Evolutionary conservation across 1,140 invertebrate genomes (phyloP).

Genomic region (Protaetia brevitarsis): DNA sequence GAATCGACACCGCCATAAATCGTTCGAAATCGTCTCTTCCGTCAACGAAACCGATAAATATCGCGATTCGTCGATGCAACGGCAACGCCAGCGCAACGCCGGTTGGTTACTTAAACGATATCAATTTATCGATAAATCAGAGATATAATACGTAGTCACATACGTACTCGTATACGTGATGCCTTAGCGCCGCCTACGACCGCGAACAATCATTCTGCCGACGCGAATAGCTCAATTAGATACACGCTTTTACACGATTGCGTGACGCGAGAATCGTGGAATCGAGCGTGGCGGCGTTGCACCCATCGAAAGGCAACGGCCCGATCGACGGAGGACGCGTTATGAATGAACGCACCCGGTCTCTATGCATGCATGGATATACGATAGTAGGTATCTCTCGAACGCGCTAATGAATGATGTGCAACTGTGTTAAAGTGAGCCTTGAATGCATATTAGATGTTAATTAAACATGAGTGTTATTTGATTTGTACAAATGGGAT

Average conservation of each 20-base stretch:
- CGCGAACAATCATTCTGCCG: slow-evolving; percentile 14
- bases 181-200: slow-evolving; percentile 1
- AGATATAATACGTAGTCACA: no score
- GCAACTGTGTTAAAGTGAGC: not conserved
- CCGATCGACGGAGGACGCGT: not conserved
- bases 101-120: slow-evolving; percentile 12
- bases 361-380: no score
- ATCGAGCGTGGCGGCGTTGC: not conserved
- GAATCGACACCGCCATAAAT: no score
- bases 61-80: not conserved
- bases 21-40: not conserved
- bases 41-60: slow-evolving; percentile 5
- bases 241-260: slow-evolving; percentile 7
- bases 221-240: not conserved
- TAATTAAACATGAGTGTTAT: no score
- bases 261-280: slow-evolving; percentile 1
- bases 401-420: not conserved
- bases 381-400: not conserved
- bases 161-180: no score
- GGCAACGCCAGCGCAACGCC: not conserved
- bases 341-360: not conserved
- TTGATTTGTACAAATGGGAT: no score
- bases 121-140: slow-evolving; percentile 17
- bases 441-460: not conserved
- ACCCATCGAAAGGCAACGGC: not conserved